Percentiles rank a stretch among this genome's conserved stretches.
phyloP scores from a whole-genome alignment of 2,797 vertebrate species.

The Micropoecilia bifurca region DNA sequence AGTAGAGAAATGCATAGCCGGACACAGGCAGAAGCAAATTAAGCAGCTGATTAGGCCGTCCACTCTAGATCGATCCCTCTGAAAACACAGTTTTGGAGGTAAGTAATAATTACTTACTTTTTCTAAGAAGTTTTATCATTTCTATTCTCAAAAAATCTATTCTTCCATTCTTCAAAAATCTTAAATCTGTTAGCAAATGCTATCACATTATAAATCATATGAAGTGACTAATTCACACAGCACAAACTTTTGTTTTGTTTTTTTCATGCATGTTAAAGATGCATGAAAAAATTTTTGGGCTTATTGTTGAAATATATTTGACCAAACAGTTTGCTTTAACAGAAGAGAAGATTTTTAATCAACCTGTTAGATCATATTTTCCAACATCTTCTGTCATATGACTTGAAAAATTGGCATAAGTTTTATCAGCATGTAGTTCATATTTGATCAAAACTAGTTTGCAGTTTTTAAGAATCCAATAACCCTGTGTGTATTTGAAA shows the following conservation, averaged over 20 bases:
- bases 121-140: neutral
- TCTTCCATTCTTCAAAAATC: neutral
- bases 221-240: neutral
- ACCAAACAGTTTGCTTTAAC: neutral
- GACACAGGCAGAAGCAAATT: neutral
- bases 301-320: neutral
- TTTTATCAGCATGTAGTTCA: neutral
- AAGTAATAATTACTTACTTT: no score
- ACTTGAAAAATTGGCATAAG: neutral
- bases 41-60: neutral
- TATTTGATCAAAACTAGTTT: neutral
- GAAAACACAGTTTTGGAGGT: no score
- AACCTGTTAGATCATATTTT: neutral
- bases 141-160: neutral
- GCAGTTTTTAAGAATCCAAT: neutral
- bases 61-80: neutral
- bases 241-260: neutral
- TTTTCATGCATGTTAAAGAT: neutral
- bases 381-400: neutral
- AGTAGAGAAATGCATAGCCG: neutral
- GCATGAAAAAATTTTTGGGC: neutral
- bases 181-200: neutral
- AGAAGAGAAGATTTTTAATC: neutral
- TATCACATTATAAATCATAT: neutral
- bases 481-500: neutral